Base-by-base conservation (phyloP, 2,888 invertebrate species). In the Stegophylla sp. region DNA sequence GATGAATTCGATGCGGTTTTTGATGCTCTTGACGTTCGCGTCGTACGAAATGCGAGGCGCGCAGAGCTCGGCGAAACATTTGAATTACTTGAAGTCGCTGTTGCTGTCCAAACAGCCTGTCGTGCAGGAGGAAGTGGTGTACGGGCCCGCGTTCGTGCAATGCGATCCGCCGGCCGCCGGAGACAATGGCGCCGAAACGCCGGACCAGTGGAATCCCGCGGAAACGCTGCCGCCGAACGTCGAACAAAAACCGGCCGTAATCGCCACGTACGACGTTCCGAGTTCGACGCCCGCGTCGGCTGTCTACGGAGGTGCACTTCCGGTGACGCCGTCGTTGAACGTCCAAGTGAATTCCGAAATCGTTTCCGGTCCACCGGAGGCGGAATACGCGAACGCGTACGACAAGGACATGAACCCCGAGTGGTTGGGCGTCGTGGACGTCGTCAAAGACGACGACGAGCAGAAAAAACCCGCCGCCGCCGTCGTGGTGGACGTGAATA, bases 1-100 rank as follows among this genome's bases (percentile, higher is more conserved):
- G n/a, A 79, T 79, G 79, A 71, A 79, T 4, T 48, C 56, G 15
- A 17, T 26, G 59, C 51, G 71, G 1, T 71, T 48, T n/a, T 3
- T 79, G 4, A n/a, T 79, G 51, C 23, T 79, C 13, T 12, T 79
- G 48, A 5, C 69, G 3, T 48, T 79, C 34, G 17, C 63, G 15
- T 41, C 61, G n/a, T 71, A 51, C n/a, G 61, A 45, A 61, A 63
- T 48, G 26, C 71, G 51, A 23, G 0, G 61, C n/a, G 43, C 71
- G 3, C 7, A 43, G 1, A 51, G 76, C 48, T 45, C 41, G 34
- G 7, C 7, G 28, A 61, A 77, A 20, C 69, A 45, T 0, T 66
- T 76, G 1, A 66, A 10, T 12, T 26, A 51, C 17, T 43, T 76
- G 7, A 53, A 64, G 13, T 34, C 64, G 0, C 43, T 76, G 17